Conservation (phyloP, 2,888 invertebrate species). For the Drosophila prostipennis region DNA sequence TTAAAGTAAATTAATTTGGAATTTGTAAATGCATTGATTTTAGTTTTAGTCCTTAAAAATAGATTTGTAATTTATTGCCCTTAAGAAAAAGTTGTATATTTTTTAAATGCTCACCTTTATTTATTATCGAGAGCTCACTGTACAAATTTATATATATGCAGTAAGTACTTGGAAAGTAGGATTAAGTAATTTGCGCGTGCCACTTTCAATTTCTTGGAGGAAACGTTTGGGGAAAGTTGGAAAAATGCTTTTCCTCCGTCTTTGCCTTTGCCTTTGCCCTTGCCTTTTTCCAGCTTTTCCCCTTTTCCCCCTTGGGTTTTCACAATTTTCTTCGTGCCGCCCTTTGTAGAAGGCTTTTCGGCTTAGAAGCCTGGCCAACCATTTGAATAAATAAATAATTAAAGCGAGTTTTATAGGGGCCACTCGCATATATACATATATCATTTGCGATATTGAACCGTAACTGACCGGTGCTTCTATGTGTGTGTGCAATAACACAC, state of each 20-base stretch:
- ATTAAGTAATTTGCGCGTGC: conserved; percentile 77
- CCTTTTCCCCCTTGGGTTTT: conserved; percentile 5
- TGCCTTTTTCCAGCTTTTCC: neutral
- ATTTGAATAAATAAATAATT: conserved; percentile 72
- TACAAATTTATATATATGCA: conserved; percentile 9
- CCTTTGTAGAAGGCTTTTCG: conserved; percentile 36
- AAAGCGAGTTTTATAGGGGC: conserved; percentile 48
- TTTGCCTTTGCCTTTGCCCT: conserved; percentile 19
- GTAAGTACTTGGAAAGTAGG: conserved; percentile 69
- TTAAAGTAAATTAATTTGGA: too few species aligned
- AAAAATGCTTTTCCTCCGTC: conserved; percentile 20
- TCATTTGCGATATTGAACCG: conserved; percentile 21
- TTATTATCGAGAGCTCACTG: neutral
- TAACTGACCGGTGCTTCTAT: conserved; percentile 10
- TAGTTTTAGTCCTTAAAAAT: too few species aligned
- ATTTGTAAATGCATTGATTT: too few species aligned
- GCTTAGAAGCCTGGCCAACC: conserved; percentile 40
- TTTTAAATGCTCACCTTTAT: too few species aligned
- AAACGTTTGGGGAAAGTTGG: conserved; percentile 23
- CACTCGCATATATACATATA: conserved; percentile 34
- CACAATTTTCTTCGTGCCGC: neutral
- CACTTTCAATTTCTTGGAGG: conserved; percentile 61
- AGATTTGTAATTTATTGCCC: too few species aligned
- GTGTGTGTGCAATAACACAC: neutral
- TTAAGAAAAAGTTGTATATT: too few species aligned